These are phyloP conservation scores for Stictocephala bisonia DNA, from an alignment of 2,888 invertebrate genomes.

Conservation along the genomic window DNA sequence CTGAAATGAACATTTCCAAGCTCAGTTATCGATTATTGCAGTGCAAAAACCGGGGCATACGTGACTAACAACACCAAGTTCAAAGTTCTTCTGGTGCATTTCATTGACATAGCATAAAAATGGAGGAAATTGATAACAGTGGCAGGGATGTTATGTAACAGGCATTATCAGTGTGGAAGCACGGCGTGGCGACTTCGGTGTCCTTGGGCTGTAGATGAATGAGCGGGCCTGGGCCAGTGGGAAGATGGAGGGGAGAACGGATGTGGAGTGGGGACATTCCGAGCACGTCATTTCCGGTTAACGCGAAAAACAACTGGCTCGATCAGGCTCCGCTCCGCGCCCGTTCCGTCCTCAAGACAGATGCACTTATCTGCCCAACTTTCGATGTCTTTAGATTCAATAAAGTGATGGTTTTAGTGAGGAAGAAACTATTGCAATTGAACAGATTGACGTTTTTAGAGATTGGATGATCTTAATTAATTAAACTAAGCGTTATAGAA, in stretches of 20 bases:
- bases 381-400: no score
- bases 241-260: slow-evolving; percentile 18
- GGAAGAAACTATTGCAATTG: no score
- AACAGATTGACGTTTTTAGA: no score
- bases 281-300: slow-evolving; percentile 41
- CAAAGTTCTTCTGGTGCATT: no score
- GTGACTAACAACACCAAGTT: no score
- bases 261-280: slow-evolving; percentile 38
- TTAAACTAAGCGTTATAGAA: no score
- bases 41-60: no score
- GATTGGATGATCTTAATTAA: no score
- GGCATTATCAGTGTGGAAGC: slow-evolving; percentile 22
- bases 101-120: neutral
- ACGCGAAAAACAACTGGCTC: slow-evolving; percentile 39
- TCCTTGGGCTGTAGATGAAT: slow-evolving; percentile 27
- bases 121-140: neutral
- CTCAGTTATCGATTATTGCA: no score
- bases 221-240: neutral
- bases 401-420: no score
- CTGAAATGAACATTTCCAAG: no score
- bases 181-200: neutral
- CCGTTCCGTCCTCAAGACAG: neutral
- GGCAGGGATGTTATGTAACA: slow-evolving; percentile 25
- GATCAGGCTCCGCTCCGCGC: slow-evolving; percentile 15
- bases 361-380: no score